These are phyloP conservation scores for Siphonodentalium dalli DNA, from an alignment of 2,888 invertebrate species.

Conservation along the genomic window DNA sequence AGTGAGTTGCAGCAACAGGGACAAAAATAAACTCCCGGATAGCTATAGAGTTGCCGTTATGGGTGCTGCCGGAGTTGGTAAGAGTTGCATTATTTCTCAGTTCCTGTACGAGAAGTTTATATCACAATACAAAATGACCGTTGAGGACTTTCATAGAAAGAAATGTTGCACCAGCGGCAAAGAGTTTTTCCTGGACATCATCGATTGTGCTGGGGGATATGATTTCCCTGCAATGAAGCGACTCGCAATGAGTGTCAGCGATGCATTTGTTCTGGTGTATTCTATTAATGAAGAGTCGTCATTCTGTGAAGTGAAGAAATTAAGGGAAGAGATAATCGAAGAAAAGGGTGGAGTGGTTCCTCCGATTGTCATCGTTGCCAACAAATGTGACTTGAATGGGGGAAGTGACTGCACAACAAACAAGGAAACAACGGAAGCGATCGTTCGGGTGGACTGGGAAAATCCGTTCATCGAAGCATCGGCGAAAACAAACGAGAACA, in stretches of 20 bases:
- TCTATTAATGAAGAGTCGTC: conserved; percentile 56
- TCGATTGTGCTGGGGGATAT: conserved; percentile 63
- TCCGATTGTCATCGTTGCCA: conserved; percentile 51
- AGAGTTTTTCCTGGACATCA: conserved; percentile 48
- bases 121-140: conserved; percentile 59
- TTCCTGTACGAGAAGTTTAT: conserved; percentile 61
- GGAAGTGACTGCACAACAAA: too few species aligned
- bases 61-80: conserved; percentile 63
- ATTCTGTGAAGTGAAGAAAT: conserved; percentile 52
- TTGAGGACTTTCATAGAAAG: conserved; percentile 64
- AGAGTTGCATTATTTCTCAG: conserved; percentile 62
- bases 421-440: conserved; percentile 74
- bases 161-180: conserved; percentile 57
- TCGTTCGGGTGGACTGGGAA: conserved; percentile 89
- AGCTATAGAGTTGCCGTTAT: conserved; percentile 58
- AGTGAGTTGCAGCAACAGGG: too few species aligned
- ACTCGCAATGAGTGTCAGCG: conserved; percentile 60
- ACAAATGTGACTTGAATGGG: conserved; percentile 47
- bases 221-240: conserved; percentile 65
- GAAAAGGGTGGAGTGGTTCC: conserved; percentile 37
- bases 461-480: conserved; percentile 91
- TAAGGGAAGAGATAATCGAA: conserved; percentile 50
- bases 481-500: conserved; percentile 85
- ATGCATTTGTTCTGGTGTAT: conserved; percentile 65
- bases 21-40: too few species aligned